Conservation (phyloP, 2,113 vertebrate species). For the Aythya baeri region DNA sequence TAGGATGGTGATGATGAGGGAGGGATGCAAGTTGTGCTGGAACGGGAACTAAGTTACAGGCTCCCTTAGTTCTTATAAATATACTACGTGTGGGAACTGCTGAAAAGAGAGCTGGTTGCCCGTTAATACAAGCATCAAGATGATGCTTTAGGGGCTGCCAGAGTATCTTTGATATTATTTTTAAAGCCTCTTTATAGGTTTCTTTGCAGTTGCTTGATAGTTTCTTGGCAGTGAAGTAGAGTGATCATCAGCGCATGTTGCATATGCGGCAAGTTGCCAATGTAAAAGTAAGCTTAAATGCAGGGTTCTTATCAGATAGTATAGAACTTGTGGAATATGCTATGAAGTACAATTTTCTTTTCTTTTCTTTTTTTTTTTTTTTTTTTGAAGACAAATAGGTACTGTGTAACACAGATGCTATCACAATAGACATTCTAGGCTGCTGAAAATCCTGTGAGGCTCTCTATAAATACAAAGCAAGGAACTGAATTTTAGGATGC, state of each 20-base stretch:
- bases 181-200: neutral
- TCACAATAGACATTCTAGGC: neutral
- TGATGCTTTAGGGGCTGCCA: neutral
- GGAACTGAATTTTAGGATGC: neutral
- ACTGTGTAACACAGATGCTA: neutral
- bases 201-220: neutral
- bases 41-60: neutral
- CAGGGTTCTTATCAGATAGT: neutral
- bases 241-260: neutral
- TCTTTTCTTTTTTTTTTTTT: neutral
- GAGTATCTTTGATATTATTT: neutral
- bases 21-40: neutral
- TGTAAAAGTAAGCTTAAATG: neutral
- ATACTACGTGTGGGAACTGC: neutral
- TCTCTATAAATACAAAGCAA: neutral
- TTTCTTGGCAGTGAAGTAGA: neutral
- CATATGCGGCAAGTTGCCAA: neutral
- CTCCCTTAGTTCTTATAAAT: neutral
- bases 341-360: neutral
- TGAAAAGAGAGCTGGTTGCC: neutral
- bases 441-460: neutral
- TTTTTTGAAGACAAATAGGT: neutral
- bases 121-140: neutral
- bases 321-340: neutral
- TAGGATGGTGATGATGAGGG: rapidly evolving